Evolutionary conservation across 2,113 vertebrate species (phyloP).

Genomic region (Microcebus jonahi): DNA sequence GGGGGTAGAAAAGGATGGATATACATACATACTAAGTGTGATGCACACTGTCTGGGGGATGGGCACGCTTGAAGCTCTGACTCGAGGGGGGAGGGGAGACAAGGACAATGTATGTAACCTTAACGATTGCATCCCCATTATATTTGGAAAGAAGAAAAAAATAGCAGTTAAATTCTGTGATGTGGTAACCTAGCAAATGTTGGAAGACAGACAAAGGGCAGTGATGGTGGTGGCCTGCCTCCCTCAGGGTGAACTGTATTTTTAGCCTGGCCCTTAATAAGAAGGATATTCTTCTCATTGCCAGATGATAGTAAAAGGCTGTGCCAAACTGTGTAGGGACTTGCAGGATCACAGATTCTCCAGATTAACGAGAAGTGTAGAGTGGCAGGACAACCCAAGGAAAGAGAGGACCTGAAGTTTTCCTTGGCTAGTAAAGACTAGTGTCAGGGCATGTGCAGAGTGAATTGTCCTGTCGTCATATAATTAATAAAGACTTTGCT

Average conservation of each 20-base stretch:
- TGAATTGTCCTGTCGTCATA: not conserved
- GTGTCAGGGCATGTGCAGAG: not conserved
- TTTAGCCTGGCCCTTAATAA: not conserved
- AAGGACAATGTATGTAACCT: too few relatives aligned
- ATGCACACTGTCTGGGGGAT: too few relatives aligned
- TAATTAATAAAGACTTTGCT: not conserved
- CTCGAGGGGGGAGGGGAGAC: too few relatives aligned
- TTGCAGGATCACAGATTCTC: not conserved
- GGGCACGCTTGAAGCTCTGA: too few relatives aligned
- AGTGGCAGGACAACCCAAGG: not conserved
- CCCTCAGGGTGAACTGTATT: not conserved
- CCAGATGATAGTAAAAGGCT: not conserved
- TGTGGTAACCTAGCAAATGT: not conserved
- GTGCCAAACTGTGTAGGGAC: not conserved
- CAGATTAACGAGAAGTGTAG: not conserved
- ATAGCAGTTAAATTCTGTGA: not conserved
- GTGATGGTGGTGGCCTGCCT: fast-evolving
- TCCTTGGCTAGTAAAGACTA: not conserved
- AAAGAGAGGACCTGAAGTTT: not conserved
- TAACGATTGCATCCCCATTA: too few relatives aligned
- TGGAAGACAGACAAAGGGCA: not conserved
- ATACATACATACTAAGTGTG: too few relatives aligned
- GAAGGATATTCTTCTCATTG: not conserved
- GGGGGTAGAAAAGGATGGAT: too few relatives aligned
- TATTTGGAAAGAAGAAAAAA: not conserved